Evolutionary conservation across 2,888 invertebrate genomes (phyloP), one percentile per base, ranked within the genome.

Genomic region (Meandrusa payeni): DNA sequence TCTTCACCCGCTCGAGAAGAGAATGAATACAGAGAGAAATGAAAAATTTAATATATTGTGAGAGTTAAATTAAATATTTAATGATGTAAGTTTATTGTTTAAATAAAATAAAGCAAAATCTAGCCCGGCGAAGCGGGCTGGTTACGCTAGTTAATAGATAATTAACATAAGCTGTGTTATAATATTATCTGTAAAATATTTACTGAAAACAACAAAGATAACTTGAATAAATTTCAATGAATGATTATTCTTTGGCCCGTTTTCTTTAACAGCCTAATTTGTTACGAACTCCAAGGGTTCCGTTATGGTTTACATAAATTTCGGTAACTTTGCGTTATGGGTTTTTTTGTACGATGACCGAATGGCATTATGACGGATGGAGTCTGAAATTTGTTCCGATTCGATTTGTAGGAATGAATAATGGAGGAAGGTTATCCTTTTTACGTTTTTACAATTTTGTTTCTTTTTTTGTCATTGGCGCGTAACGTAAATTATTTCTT

Each of bases 201-300:
- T n/a, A n/a, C n/a, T n/a, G n/a, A n/a, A n/a, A n/a, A n/a, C n/a
- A 20, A 20, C 11, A 7, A 5, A 22, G 27, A 20, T 20, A 11
- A 5, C 15, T 4, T 2, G 24, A 23, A 31, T 11, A 28, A 28
- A 23, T 40, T 31, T 9, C 5, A 23, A 29, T 23, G 39, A 38
- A 29, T 20, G 15, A 31, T 57, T 49, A 54, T 44, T 51, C 38
- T 54, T 46, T 9, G 36, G 37, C 46, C 43, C 47, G 69, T 76
- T 64, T 65, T 71, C 70, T 75, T 76, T 69, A 64, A 64, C 65
- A 66, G 60, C 61, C 55, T 52, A 49, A 75, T 79, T 77, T 61
- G 76, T 63, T 60, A 64, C 62, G 70, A 44, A 27, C 19, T 26
- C 19, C 9, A 3, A 12, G 47, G 51, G 51, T 59, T 51, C 72